A percentile compares a stretch with the other conserved stretches of the same genome.
Conservation (phyloP, 2,888 invertebrate genomes). For the Tipula unca region DNA sequence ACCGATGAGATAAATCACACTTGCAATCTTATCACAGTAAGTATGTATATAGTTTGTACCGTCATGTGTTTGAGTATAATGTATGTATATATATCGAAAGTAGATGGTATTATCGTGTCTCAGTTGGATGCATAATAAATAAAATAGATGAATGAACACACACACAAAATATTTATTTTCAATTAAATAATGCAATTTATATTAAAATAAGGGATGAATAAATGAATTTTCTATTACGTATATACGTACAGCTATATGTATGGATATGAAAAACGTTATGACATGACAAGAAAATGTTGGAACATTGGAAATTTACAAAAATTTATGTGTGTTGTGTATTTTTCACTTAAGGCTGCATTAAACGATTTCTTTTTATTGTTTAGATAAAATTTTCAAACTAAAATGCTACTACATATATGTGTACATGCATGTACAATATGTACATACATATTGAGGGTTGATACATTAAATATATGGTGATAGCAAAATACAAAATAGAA, state of each 20-base stretch:
- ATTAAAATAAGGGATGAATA: constrained; percentile 14
- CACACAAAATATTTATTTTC: background rate
- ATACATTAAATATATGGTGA: background rate
- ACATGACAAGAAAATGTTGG: background rate
- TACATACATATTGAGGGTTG: too few relatives aligned
- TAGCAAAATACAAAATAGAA: background rate
- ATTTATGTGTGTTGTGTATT: background rate
- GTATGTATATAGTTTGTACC: background rate
- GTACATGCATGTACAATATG: too few relatives aligned
- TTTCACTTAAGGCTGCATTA: background rate
- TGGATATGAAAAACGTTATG: background rate
- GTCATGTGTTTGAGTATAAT: background rate
- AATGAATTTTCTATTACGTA: background rate
- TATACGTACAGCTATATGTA: too few relatives aligned
- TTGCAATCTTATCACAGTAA: background rate
- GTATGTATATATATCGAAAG: background rate
- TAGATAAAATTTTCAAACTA: background rate
- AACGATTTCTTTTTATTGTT: background rate
- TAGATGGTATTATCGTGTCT: background rate
- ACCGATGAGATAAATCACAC: background rate
- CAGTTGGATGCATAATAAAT: background rate
- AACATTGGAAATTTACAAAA: background rate
- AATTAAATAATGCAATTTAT: constrained; percentile 14
- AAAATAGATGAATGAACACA: background rate
- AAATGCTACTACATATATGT: too few relatives aligned